phyloP scores from a whole-genome alignment of 2,113 vertebrate species.

The Pterocles burchelli region DNA sequence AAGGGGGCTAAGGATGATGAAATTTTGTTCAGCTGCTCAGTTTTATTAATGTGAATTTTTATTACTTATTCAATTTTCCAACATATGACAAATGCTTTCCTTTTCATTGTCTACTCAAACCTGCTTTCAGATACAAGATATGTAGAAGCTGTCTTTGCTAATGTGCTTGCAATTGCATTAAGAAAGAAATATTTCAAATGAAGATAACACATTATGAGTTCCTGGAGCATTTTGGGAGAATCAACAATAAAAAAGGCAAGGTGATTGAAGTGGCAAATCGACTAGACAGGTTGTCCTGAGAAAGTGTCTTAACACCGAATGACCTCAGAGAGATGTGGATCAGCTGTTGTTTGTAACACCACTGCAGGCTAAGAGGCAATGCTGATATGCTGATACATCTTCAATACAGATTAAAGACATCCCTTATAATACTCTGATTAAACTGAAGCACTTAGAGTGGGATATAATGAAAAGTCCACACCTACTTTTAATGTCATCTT shows the following conservation, averaged over 20 bases:
- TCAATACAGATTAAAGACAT: not conserved
- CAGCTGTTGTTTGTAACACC: not conserved
- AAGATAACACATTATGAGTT: not conserved
- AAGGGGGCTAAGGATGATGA: conserved; percentile 6
- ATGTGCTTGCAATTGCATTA: conserved; percentile 28
- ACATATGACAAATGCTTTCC: not conserved
- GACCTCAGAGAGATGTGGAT: not conserved
- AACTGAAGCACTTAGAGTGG: not conserved
- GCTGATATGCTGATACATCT: not conserved
- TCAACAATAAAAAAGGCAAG: not conserved
- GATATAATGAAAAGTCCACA: not conserved
- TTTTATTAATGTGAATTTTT: conserved; percentile 12
- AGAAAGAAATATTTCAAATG: conserved; percentile 4
- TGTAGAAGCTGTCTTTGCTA: not conserved
- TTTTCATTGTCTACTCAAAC: conserved; percentile 20
- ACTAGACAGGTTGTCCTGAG: not conserved
- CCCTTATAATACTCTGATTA: not conserved
- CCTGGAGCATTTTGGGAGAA: not conserved
- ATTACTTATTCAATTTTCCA: conserved; percentile 17
- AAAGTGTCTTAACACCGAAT: conserved; percentile 2
- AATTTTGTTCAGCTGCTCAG: not conserved
- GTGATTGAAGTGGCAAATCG: not conserved
- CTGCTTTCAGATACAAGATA: conserved; percentile 18
- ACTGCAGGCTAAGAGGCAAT: not conserved
- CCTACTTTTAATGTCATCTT: not conserved